A percentile compares a stretch with the other conserved stretches of the same genome.
Conservation (phyloP, 2,113 vertebrate species). For the Antennarius striatus region DNA sequence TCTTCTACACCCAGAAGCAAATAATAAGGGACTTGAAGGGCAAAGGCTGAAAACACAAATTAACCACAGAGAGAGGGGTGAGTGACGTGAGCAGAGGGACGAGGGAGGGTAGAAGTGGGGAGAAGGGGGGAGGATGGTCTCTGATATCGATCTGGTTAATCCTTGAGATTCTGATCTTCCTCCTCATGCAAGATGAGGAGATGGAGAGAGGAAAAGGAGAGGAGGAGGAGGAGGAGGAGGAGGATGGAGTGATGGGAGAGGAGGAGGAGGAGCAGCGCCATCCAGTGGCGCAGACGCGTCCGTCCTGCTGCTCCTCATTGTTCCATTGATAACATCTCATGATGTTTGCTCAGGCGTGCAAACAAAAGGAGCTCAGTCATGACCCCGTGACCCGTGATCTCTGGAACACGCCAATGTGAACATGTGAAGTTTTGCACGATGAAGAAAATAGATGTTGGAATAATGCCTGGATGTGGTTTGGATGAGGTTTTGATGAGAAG, state of each 20-base stretch:
- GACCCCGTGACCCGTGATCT: neutral
- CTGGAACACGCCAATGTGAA: no score
- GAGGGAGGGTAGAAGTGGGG: conserved; percentile 42
- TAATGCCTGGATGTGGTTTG: no score
- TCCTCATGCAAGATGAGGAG: conserved; percentile 49
- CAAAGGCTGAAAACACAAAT: conserved; percentile 60
- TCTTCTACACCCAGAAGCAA: conserved; percentile 34
- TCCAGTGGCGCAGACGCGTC: conserved; percentile 45
- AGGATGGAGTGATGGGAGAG: neutral
- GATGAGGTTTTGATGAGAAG: no score
- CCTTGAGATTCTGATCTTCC: conserved; percentile 66
- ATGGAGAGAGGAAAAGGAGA: conserved; percentile 37
- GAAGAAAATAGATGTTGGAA: no score
- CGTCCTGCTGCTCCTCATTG: neutral
- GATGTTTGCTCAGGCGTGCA: neutral
- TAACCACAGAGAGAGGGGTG: conserved; percentile 41
- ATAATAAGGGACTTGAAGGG: conserved; percentile 63
- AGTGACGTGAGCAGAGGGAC: conserved; percentile 33
- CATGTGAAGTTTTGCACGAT: no score
- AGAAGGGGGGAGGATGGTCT: conserved; percentile 55
- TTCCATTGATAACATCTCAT: conserved; percentile 6
- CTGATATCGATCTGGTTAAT: conserved; percentile 69
- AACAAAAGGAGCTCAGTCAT: neutral
- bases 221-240: conserved; percentile 2
- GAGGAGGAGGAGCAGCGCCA: conserved; percentile 59